Conservation (phyloP, 1,140 invertebrate species). For the Trachymyrmex cornetzi region DNA sequence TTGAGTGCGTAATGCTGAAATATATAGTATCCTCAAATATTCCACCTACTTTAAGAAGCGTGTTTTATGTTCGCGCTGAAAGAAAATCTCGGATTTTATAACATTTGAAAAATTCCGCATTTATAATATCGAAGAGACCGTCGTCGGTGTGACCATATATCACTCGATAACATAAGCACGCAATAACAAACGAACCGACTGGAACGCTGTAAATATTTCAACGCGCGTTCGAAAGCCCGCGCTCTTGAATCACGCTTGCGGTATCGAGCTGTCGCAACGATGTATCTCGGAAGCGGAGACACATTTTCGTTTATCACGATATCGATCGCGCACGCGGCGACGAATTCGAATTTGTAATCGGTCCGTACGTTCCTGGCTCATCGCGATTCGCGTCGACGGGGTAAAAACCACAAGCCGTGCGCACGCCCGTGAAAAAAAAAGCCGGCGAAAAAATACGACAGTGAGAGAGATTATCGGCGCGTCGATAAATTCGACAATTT, state of each 20-base stretch:
- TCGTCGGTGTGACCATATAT: neutral
- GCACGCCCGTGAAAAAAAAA: neutral
- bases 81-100: neutral
- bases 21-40: neutral
- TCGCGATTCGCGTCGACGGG: neutral
- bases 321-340: neutral
- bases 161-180: conserved; percentile 34
- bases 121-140: conserved; percentile 1
- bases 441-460: neutral
- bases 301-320: conserved; percentile 58
- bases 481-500: conserved; percentile 57
- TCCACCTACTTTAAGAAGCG: neutral
- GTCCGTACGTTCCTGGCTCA: conserved; percentile 15
- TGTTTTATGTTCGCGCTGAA: neutral
- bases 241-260: conserved; percentile 42
- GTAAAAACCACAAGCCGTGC: neutral
- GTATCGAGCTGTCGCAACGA: conserved; percentile 50
- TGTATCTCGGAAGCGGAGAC: conserved; percentile 24
- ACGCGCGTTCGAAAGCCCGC: conserved; percentile 11
- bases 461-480: neutral
- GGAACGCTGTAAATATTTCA: conserved; percentile 49
- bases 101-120: neutral
- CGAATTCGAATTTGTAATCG: conserved; percentile 54
- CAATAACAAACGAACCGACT: conserved; percentile 38
- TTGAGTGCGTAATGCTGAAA: neutral